Evolutionary conservation across 1,140 invertebrate genomes (phyloP).

Genomic region (Coelopa frigida): DNA sequence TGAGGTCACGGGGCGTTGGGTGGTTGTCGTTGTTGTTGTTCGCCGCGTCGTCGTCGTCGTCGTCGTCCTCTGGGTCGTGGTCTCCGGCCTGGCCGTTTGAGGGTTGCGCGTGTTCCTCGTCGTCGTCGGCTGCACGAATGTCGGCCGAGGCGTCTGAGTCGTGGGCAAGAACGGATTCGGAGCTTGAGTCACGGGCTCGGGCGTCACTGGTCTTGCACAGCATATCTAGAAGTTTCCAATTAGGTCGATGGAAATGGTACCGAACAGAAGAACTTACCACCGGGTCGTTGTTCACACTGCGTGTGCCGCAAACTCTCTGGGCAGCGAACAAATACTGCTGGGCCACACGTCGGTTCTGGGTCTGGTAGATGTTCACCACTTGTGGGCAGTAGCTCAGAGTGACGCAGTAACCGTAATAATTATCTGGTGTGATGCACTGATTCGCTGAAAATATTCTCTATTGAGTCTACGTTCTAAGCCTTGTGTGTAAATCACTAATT

Average conservation of each 20-base stretch:
- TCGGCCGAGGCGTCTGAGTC: not conserved
- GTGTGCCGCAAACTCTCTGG: conserved; percentile 34
- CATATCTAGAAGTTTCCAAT: conserved; percentile 23
- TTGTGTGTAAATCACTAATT: too few relatives aligned
- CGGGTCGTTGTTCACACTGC: conserved; percentile 32
- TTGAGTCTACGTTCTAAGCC: too few relatives aligned
- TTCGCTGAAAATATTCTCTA: too few relatives aligned
- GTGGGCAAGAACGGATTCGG: conserved; percentile 27
- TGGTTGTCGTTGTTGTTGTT: conserved; percentile 16
- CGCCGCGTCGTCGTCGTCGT: conserved; percentile 4
- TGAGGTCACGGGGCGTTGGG: conserved; percentile 14
- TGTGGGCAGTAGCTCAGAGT: conserved; percentile 32
- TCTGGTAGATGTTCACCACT: conserved; percentile 27
- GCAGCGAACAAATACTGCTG: conserved; percentile 28
- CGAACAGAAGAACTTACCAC: conserved; percentile 25
- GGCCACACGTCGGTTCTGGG: conserved; percentile 19
- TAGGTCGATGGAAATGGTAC: not conserved
- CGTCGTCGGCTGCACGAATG: conserved; percentile 17
- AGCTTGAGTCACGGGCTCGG: not conserved
- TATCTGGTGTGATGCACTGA: conserved; percentile 35
- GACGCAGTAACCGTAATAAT: conserved; percentile 36
- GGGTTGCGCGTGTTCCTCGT: not conserved
- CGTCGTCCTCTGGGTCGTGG: not conserved
- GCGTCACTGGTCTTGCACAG: conserved; percentile 23
- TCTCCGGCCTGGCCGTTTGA: too few relatives aligned